These are phyloP conservation scores for Ligdia adustata DNA, from an alignment of 2,888 invertebrate genomes.

Conservation along the genomic window DNA sequence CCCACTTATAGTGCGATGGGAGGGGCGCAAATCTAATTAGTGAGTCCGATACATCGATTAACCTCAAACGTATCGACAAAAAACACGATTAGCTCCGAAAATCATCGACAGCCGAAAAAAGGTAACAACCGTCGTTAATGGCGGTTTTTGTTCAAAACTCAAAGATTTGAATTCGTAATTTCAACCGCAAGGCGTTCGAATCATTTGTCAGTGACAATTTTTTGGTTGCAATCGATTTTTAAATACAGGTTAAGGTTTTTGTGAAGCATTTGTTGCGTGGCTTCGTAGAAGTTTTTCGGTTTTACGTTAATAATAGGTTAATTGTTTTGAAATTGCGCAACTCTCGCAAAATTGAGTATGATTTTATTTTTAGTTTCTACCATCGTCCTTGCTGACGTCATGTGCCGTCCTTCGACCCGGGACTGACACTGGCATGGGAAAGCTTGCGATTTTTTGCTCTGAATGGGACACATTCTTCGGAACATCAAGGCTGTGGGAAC, in stretches of 20 bases:
- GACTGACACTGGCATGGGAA: conserved; percentile 72
- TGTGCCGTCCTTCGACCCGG: conserved; percentile 53
- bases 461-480: conserved; percentile 65
- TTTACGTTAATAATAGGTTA: conserved; percentile 56
- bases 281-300: conserved; percentile 25
- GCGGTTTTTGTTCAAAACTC: conserved; percentile 81
- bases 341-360: conserved; percentile 2
- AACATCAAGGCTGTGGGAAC: conserved; percentile 78
- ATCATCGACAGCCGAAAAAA: conserved; percentile 81
- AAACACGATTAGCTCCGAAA: conserved; percentile 81
- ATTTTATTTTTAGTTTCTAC: conserved; percentile 18
- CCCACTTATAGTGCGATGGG: conserved; percentile 72
- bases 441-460: conserved; percentile 74
- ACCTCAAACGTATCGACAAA: conserved; percentile 73
- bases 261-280: conserved; percentile 36
- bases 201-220: conserved; percentile 85
- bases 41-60: conserved; percentile 79
- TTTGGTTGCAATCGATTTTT: conserved; percentile 83
- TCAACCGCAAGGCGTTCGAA: conserved; percentile 81
- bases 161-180: conserved; percentile 84
- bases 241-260: conserved; percentile 76
- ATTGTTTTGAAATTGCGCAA: conserved; percentile 36
- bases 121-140: conserved; percentile 78
- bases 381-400: conserved; percentile 48
- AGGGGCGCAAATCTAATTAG: conserved; percentile 81